A percentile compares a stretch with the other conserved stretches of the same genome.
These are phyloP conservation scores for Hemicentrotus pulcherrimus DNA, from an alignment of 35 echinoderm and acorn worm species.

Conservation along the genomic window DNA sequence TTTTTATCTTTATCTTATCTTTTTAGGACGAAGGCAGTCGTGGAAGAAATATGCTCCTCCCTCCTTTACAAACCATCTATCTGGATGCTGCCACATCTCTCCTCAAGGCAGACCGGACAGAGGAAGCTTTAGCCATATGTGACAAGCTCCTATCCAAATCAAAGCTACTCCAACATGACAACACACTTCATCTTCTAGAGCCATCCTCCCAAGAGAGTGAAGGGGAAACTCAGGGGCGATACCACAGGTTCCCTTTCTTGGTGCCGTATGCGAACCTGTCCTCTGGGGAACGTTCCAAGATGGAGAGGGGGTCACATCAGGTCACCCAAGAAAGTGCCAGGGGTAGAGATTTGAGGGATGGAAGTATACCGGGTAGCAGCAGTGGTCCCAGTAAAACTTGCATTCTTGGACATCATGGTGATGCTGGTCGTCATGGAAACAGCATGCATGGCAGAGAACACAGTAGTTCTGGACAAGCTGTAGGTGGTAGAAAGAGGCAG, in stretches of 20 bases:
- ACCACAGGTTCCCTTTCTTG: not conserved
- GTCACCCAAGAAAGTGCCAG: not conserved
- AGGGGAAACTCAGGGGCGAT: not conserved
- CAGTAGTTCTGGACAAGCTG: not conserved
- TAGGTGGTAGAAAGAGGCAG: not conserved
- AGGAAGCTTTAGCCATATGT: constrained; percentile 1
- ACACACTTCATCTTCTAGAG: not conserved
- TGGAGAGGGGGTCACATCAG: not conserved
- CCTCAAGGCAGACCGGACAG: not conserved
- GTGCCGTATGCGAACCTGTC: not conserved
- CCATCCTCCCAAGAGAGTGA: not conserved
- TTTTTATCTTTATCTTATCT: not conserved
- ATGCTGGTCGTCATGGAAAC: not conserved
- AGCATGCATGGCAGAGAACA: not conserved
- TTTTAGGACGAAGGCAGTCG: not conserved
- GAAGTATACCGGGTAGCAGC: not conserved
- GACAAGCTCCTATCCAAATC: constrained; percentile 18
- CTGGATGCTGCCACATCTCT: constrained; percentile 5
- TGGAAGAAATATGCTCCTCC: not conserved
- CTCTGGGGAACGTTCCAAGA: not conserved
- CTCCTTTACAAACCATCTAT: constrained; percentile 7
- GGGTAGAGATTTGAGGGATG: not conserved
- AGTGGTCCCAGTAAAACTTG: not conserved
- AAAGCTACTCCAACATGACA: not conserved
- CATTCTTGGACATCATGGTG: not conserved